A percentile compares a stretch with the other conserved stretches of the same genome.
Evolutionary conservation across 2,888 invertebrate species (phyloP).

Genomic region (Sphaeridia pumilis): DNA sequence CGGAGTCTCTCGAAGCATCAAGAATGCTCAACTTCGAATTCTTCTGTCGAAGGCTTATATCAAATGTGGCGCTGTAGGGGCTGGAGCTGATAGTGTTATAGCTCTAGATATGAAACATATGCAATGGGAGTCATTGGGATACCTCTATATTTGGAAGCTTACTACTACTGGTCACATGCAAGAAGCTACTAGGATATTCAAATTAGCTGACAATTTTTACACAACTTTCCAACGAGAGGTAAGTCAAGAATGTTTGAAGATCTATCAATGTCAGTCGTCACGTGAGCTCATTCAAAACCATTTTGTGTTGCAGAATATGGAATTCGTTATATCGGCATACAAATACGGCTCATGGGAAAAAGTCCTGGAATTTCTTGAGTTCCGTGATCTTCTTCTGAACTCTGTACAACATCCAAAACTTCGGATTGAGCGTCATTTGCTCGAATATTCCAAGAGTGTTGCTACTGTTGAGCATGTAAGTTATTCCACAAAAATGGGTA

Average conservation of each 20-base stretch:
- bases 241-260: constrained; percentile 19
- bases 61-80: constrained; percentile 54
- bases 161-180: constrained; percentile 59
- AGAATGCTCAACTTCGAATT: constrained; percentile 81
- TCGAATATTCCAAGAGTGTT: constrained; percentile 43
- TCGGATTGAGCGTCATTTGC: constrained; percentile 55
- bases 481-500: too few relatives aligned
- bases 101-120: constrained; percentile 83
- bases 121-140: constrained; percentile 82
- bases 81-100: constrained; percentile 61
- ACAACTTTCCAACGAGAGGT: constrained; percentile 79
- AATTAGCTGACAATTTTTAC: constrained; percentile 72
- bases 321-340: constrained; percentile 82
- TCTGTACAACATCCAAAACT: constrained; percentile 64
- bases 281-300: neutral
- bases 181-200: constrained; percentile 56
- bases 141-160: constrained; percentile 53
- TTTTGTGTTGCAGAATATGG: constrained; percentile 56
- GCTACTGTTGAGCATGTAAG: neutral
- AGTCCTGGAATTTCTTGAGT: constrained; percentile 76
- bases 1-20: constrained; percentile 62
- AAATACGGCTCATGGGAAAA: constrained; percentile 90
- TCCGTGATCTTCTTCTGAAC: constrained; percentile 64
- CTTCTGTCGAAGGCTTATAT: constrained; percentile 67
- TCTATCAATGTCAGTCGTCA: neutral